Conservation (phyloP, 2,888 invertebrate species). For the Sinohyriopsis cumingii region DNA sequence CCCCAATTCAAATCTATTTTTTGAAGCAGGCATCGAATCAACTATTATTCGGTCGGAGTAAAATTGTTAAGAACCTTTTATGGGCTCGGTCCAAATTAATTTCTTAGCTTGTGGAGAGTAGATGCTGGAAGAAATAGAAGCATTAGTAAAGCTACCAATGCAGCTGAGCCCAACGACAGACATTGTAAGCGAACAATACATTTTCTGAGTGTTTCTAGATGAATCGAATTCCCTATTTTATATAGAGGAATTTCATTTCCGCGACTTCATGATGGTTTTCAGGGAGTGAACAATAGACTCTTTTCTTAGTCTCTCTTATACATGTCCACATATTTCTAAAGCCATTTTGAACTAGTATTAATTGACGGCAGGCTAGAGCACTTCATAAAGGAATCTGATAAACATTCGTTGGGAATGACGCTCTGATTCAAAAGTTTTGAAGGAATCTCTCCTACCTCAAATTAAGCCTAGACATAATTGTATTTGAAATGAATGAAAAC, state of each 20-base stretch:
- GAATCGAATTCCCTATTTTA: conserved; percentile 33
- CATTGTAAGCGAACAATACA: conserved; percentile 26
- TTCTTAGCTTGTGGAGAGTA: too few relatives aligned
- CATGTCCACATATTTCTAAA: conserved; percentile 21
- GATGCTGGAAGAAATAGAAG: too few relatives aligned
- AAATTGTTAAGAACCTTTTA: too few relatives aligned
- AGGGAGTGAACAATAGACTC: conserved; percentile 27
- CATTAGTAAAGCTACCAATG: conserved; percentile 4
- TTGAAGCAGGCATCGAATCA: too few relatives aligned
- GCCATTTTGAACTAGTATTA: conserved; percentile 32
- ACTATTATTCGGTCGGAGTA: too few relatives aligned
- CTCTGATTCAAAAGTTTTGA: conserved; percentile 11
- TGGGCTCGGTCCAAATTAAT: too few relatives aligned
- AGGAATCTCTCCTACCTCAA: conserved; percentile 19
- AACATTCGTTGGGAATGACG: conserved; percentile 24
- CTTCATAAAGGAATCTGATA: conserved; percentile 26
- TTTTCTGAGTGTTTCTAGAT: conserved; percentile 25
- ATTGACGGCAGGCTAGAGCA: conserved; percentile 28
- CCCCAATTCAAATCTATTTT: too few relatives aligned
- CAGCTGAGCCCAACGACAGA: conserved; percentile 23
- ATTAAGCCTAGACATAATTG: conserved; percentile 29
- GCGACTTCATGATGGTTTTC: conserved; percentile 35
- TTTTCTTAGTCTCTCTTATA: conserved; percentile 24
- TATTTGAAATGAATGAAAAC: conserved; percentile 39
- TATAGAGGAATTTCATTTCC: conserved; percentile 42